phyloP scores from a whole-genome alignment of 2,888 invertebrate species.

The Patella ulyssiponensis region DNA sequence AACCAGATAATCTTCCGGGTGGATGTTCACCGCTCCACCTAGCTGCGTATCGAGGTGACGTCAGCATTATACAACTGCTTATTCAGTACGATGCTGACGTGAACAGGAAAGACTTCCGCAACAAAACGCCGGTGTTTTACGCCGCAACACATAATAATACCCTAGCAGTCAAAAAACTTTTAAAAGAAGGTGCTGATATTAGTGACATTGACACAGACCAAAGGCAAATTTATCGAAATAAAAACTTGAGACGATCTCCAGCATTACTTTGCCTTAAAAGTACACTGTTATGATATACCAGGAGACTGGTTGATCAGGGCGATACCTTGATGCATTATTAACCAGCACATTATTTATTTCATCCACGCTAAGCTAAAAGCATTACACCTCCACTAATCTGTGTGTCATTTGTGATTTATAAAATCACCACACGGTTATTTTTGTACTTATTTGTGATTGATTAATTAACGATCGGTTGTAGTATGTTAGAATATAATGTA shows the following conservation, averaged over 20 bases:
- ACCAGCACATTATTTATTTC: too few relatives aligned
- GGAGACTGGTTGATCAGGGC: too few relatives aligned
- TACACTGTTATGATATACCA: neutral
- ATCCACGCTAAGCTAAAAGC: too few relatives aligned
- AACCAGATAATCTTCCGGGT: slow-evolving; percentile 56
- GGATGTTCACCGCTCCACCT: slow-evolving; percentile 59
- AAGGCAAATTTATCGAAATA: slow-evolving; percentile 29
- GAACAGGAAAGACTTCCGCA: slow-evolving; percentile 44
- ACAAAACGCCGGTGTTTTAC: slow-evolving; percentile 54
- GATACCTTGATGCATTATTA: too few relatives aligned
- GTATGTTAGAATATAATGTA: too few relatives aligned
- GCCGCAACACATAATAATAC: slow-evolving; percentile 53
- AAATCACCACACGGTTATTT: too few relatives aligned
- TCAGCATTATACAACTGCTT: slow-evolving; percentile 57
- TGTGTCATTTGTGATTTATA: too few relatives aligned
- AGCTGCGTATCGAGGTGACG: slow-evolving; percentile 63
- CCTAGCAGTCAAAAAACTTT: slow-evolving; percentile 52
- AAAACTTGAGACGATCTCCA: slow-evolving; percentile 21
- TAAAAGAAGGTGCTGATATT: slow-evolving; percentile 58
- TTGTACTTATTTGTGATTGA: too few relatives aligned
- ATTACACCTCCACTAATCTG: too few relatives aligned
- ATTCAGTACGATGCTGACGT: slow-evolving; percentile 51
- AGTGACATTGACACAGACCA: slow-evolving; percentile 33
- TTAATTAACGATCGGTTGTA: too few relatives aligned
- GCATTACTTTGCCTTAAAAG: slow-evolving; percentile 32